These are phyloP conservation scores for Bactericera cockerelli DNA, from an alignment of 1,140 invertebrate genomes.

Conservation along the genomic window DNA sequence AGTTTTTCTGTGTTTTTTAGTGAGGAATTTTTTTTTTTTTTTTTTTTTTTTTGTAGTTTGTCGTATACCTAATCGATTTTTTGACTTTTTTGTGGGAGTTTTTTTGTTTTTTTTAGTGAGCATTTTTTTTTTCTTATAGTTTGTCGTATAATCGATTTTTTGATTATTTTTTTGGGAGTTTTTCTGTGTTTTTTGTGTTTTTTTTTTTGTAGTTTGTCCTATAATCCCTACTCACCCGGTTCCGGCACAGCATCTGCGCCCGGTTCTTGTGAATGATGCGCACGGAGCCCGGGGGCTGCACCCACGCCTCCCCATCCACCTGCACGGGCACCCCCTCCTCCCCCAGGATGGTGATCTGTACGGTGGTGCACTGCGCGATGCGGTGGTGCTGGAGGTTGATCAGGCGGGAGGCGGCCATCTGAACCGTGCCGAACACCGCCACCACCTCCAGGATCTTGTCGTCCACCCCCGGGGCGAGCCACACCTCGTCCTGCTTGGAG, in stretches of 20 bases:
- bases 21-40: too few relatives aligned
- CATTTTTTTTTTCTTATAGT: too few relatives aligned
- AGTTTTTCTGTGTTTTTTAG: too few relatives aligned
- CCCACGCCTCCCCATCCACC: conserved; percentile 95
- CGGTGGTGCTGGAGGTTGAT: conserved; percentile 92
- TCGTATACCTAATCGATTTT: too few relatives aligned
- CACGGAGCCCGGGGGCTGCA: conserved; percentile 91
- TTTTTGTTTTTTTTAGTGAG: too few relatives aligned
- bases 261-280: conserved; percentile 92
- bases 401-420: conserved; percentile 88
- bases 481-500: conserved; percentile 72
- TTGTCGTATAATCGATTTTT: too few relatives aligned
- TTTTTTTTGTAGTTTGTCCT: too few relatives aligned
- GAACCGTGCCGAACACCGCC: conserved; percentile 88
- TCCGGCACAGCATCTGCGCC: conserved; percentile 86
- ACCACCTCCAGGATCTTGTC: conserved; percentile 89
- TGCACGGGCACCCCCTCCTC: conserved; percentile 78
- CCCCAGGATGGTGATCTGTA: conserved; percentile 37
- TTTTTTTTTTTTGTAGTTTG: too few relatives aligned
- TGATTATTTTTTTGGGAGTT: too few relatives aligned
- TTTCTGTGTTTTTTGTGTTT: too few relatives aligned
- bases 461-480: conserved; percentile 77
- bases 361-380: conserved; percentile 88
- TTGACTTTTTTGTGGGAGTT: too few relatives aligned
- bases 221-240: conserved; percentile 55